These are phyloP conservation scores for Vanessa cardui DNA, from an alignment of 2,888 invertebrate genomes.

Conservation along the genomic window DNA sequence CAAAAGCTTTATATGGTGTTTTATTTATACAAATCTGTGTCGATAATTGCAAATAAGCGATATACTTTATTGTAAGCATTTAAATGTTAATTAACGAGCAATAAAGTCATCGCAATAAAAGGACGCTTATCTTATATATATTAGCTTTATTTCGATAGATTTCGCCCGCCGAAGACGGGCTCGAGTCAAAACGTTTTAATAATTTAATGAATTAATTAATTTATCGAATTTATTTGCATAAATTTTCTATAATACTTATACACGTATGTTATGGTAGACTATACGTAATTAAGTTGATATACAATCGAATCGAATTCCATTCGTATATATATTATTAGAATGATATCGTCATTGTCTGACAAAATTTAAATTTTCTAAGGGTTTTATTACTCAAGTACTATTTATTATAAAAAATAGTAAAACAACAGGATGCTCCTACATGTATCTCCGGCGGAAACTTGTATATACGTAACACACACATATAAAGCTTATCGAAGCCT, in stretches of 20 bases:
- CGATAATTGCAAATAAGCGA: neutral
- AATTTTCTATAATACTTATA: neutral
- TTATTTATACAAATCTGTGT: neutral
- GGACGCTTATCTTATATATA: constrained; percentile 2
- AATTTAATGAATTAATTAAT: constrained; percentile 16
- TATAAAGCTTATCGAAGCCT: constrained; percentile 69
- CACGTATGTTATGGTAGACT: neutral
- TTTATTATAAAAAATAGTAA: constrained; percentile 18
- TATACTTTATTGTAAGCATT: neutral
- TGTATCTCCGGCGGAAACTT: constrained; percentile 66
- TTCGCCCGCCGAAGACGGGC: constrained; percentile 4
- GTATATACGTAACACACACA: constrained; percentile 56
- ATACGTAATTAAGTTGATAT: neutral
- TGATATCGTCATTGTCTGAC: neutral
- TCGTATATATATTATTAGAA: neutral
- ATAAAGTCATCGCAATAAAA: constrained; percentile 2
- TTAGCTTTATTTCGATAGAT: constrained; percentile 1
- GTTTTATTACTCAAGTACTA: constrained; percentile 7
- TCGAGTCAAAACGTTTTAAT: constrained; percentile 8
- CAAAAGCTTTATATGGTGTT: neutral
- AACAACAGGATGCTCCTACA: constrained; percentile 55
- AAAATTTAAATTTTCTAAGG: neutral
- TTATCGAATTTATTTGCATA: constrained; percentile 14
- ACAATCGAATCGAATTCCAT: neutral
- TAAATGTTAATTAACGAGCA: neutral